Percentiles rank a stretch among this genome's conserved stretches.
phyloP scores from a whole-genome alignment of 2,888 invertebrate genomes.

The Limenitis camilla region DNA sequence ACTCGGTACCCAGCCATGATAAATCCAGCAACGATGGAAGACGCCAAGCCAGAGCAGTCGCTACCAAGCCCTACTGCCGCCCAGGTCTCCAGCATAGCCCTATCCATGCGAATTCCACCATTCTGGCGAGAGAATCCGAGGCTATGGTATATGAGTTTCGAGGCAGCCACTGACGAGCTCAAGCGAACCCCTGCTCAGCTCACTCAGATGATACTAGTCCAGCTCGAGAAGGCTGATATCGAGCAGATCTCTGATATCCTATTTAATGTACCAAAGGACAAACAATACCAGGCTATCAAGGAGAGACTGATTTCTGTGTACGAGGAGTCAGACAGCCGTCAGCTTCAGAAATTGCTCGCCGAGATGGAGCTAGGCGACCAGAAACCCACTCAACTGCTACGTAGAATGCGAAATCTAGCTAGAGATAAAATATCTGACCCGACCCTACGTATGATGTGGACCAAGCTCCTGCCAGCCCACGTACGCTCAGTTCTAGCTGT shows the following conservation, averaged over 20 bases:
- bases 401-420: no score
- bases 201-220: slow-evolving; percentile 19
- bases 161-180: neutral
- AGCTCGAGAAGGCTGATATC: slow-evolving; percentile 19
- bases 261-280: neutral
- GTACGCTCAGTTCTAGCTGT: neutral
- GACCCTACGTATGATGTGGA: neutral
- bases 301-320: neutral
- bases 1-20: no score
- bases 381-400: neutral
- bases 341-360: neutral
- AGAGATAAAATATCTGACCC: no score
- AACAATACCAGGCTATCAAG: slow-evolving; percentile 3
- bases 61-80: no score
- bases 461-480: neutral
- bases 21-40: no score
- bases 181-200: slow-evolving; percentile 6
- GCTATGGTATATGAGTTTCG: neutral
- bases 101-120: no score
- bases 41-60: no score
- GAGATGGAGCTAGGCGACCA: slow-evolving; percentile 1
- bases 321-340: neutral
- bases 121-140: no score
- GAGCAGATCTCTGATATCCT: slow-evolving; percentile 23
- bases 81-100: no score